A percentile compares a stretch with the other conserved stretches of the same genome.
These are phyloP conservation scores for Candoia aspera DNA, from an alignment of 2,113 vertebrate genomes.

Conservation along the genomic window DNA sequence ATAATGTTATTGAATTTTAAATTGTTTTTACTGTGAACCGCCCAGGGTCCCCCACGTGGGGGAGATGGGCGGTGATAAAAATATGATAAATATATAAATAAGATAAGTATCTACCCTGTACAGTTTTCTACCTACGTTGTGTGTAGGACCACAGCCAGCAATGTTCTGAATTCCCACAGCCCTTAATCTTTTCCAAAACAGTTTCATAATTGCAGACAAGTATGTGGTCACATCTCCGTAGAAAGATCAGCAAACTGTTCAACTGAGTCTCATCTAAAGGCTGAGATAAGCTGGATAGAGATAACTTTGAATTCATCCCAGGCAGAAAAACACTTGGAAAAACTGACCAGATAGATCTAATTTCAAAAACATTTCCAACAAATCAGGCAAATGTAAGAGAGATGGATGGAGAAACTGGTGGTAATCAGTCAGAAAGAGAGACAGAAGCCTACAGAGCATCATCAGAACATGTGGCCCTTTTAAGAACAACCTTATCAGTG, in stretches of 20 bases:
- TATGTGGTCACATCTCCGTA: constrained; percentile 12
- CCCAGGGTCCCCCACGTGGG: no score
- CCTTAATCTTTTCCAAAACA: constrained; percentile 7
- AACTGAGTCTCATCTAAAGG: background rate
- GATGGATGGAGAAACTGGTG: background rate
- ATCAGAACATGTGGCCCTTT: constrained; percentile 17
- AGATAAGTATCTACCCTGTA: no score
- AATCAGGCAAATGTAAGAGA: constrained; percentile 6
- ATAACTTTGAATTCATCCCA: constrained; percentile 32
- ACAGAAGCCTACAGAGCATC: constrained; percentile 18
- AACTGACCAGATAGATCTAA: background rate
- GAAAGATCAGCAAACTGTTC: background rate
- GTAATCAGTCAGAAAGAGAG: background rate
- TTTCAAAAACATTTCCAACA: constrained; percentile 6
- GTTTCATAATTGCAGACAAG: constrained; percentile 19
- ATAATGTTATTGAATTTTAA: no score
- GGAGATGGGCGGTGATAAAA: no score
- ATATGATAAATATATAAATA: no score
- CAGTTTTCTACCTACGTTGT: no score
- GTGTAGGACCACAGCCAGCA: constrained; percentile 15
- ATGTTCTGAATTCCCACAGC: background rate
- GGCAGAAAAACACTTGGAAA: constrained; percentile 18
- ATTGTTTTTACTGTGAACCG: no score
- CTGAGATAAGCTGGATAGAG: background rate
- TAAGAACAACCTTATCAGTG: background rate